phyloP scores from a whole-genome alignment of 2,888 invertebrate genomes.

The Diaphora mendica region DNA sequence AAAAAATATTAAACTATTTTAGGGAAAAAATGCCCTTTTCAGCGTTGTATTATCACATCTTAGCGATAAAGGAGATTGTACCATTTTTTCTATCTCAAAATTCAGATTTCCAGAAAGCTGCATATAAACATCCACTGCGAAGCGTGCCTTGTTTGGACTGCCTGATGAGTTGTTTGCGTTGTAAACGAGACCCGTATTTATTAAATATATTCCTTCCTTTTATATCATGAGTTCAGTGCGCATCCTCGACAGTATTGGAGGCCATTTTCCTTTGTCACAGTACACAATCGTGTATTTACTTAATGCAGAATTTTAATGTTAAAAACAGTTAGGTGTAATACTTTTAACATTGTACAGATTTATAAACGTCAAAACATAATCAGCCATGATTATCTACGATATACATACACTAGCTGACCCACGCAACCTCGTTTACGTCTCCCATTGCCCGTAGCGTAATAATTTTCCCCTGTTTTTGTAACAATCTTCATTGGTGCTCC shows the following conservation, averaged over 20 bases:
- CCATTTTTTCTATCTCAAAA: conserved; percentile 37
- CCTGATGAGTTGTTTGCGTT: conserved; percentile 78
- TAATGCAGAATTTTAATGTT: neutral
- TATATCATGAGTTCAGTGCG: conserved; percentile 35
- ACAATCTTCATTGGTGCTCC: no score
- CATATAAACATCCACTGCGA: conserved; percentile 52
- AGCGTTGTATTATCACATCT: conserved; percentile 12
- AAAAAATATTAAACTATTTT: conserved; percentile 8
- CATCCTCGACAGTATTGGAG: conserved; percentile 23
- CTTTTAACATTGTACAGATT: neutral
- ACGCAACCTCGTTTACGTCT: no score
- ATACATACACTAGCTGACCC: no score
- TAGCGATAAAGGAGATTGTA: conserved; percentile 4
- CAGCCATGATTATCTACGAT: neutral
- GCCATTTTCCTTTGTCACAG: conserved; percentile 4
- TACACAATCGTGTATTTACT: neutral
- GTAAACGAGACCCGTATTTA: conserved; percentile 76
- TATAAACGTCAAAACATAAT: neutral
- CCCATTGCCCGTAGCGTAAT: no score
- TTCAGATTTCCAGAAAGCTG: conserved; percentile 46
- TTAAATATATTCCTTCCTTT: conserved; percentile 54
- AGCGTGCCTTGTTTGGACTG: conserved; percentile 67
- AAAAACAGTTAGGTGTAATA: neutral
- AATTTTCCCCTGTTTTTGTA: no score
- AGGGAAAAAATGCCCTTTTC: neutral